phyloP scores from a whole-genome alignment of 2,113 vertebrate genomes.

The Antigone vipio region DNA sequence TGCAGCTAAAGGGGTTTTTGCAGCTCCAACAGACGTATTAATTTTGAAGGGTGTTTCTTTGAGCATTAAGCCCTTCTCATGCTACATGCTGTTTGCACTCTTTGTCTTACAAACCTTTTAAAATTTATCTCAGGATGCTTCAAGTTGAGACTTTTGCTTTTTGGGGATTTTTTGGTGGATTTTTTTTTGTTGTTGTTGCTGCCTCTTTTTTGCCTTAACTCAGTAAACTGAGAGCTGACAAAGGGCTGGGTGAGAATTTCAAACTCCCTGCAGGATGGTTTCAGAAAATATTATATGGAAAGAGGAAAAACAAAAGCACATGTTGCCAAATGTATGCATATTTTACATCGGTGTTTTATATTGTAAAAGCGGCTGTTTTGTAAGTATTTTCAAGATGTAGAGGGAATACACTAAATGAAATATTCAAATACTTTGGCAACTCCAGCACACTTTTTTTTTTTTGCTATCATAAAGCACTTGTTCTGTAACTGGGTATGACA shows the following conservation, averaged over 20 bases:
- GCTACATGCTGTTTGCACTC: slow-evolving; percentile 13
- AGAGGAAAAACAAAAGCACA: slow-evolving; percentile 19
- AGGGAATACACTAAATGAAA: not conserved
- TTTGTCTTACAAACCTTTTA: slow-evolving; percentile 39
- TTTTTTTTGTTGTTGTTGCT: not conserved
- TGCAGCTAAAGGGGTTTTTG: slow-evolving; percentile 1
- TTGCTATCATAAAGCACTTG: not conserved
- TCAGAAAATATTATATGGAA: not conserved
- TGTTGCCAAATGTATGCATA: not conserved
- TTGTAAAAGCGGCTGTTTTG: not conserved
- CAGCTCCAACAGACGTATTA: slow-evolving; percentile 15
- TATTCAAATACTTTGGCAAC: not conserved
- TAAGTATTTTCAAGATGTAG: not conserved
- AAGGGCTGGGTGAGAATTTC: slow-evolving; percentile 4
- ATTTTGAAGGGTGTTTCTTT: slow-evolving; percentile 51
- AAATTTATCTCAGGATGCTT: slow-evolving; percentile 17
- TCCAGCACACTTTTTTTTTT: not conserved
- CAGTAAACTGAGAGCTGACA: not conserved
- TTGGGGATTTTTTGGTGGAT: not conserved
- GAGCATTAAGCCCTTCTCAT: slow-evolving; percentile 35
- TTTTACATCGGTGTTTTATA: not conserved
- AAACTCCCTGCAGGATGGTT: not conserved
- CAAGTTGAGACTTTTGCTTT: not conserved
- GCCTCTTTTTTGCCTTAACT: not conserved
- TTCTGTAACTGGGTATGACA: not conserved